Percentiles rank a stretch among this genome's conserved stretches.
Evolutionary conservation across 1,140 invertebrate genomes (phyloP).

Genomic region (Hetaerina americana): DNA sequence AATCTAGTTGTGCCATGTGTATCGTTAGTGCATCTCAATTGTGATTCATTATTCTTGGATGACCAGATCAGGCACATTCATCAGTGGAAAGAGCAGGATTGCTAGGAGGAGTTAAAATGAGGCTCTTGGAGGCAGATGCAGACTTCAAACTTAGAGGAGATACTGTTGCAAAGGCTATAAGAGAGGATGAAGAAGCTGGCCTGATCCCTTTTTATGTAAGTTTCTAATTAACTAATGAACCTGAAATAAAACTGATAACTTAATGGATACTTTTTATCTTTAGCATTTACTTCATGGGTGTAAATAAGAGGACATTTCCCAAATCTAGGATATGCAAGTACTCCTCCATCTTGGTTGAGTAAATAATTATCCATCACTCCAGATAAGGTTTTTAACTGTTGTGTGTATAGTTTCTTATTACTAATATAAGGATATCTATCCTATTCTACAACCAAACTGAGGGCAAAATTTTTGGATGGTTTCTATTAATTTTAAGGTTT

Average conservation of each 20-base stretch:
- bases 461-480: no score
- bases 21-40: no score
- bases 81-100: constrained; percentile 88
- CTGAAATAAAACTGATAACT: background rate
- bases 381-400: background rate
- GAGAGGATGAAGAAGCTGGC: constrained; percentile 66
- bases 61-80: constrained; percentile 77
- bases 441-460: no score
- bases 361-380: no score
- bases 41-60: no score
- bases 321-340: no score
- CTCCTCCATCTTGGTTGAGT: no score
- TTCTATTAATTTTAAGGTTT: no score
- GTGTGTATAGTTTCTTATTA: background rate
- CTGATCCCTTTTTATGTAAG: constrained; percentile 80
- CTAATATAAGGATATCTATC: no score
- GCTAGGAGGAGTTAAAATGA: constrained; percentile 74
- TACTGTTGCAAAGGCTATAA: constrained; percentile 64
- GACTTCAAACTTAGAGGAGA: constrained; percentile 67
- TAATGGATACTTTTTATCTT: background rate
- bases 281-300: background rate
- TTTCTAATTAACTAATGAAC: constrained; percentile 12
- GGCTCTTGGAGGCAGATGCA: constrained; percentile 63
- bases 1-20: no score
- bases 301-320: no score